Conservation (phyloP, 2,797 vertebrate species). For the Gouania willdenowi region DNA sequence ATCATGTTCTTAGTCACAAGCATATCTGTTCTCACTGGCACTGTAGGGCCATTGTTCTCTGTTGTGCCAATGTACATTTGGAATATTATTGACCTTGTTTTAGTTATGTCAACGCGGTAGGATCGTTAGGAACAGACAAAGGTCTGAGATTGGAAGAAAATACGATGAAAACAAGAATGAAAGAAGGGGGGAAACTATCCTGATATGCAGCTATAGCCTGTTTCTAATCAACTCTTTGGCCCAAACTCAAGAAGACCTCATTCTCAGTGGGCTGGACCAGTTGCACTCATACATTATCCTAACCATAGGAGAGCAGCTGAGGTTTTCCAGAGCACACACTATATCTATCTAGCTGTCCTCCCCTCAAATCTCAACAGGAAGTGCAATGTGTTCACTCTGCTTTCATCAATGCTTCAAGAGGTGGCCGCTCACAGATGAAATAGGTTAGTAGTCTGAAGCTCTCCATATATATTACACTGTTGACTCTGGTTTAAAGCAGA, state of each 20-base stretch:
- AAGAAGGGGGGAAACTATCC: slow-evolving; percentile 7
- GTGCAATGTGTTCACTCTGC: slow-evolving; percentile 39
- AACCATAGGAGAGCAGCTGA: slow-evolving; percentile 48
- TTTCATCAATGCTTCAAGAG: slow-evolving; percentile 25
- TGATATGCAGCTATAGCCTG: slow-evolving; percentile 52
- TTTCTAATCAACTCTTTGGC: slow-evolving; percentile 63
- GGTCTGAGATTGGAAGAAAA: slow-evolving; percentile 4
- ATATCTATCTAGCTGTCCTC: slow-evolving; percentile 39
- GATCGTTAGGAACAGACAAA: slow-evolving; percentile 30
- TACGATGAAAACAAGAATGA: not conserved
- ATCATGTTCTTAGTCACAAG: slow-evolving; percentile 25
- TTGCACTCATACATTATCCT: slow-evolving; percentile 55
- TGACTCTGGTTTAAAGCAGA: slow-evolving; percentile 32
- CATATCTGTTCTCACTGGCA: not conserved
- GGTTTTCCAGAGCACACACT: slow-evolving; percentile 42
- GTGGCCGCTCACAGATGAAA: slow-evolving; percentile 20
- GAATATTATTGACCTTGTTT: not conserved
- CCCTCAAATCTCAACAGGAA: slow-evolving; percentile 47
- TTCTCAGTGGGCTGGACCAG: slow-evolving; percentile 50
- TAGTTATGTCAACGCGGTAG: slow-evolving; percentile 1
- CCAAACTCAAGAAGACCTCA: slow-evolving; percentile 40
- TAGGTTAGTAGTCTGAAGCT: slow-evolving; percentile 28
- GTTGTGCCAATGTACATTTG: not conserved
- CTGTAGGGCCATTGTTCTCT: slow-evolving; percentile 15
- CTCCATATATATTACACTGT: slow-evolving; percentile 34